A percentile compares a stretch with the other conserved stretches of the same genome.
Evolutionary conservation across 2,888 invertebrate species (phyloP).

Genomic region (Vannuccia rotundouncinata): DNA sequence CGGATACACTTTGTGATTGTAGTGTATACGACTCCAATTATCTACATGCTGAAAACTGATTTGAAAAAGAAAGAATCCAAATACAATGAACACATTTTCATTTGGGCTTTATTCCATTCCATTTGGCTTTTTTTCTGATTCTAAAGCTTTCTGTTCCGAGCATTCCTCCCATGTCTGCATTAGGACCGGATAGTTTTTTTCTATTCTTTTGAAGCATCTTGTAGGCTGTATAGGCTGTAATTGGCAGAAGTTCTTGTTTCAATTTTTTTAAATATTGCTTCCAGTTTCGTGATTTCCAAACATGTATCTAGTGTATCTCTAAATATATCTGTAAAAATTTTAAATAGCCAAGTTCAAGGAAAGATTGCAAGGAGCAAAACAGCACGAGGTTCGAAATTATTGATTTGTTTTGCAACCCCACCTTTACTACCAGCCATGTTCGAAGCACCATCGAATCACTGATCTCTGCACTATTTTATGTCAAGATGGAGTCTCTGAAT

Average conservation of each 20-base stretch:
- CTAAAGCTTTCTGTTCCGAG: not conserved
- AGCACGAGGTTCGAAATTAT: conserved; percentile 19
- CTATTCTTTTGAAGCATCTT: not conserved
- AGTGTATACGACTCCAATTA: too few species aligned
- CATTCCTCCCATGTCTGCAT: not conserved
- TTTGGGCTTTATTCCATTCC: too few species aligned
- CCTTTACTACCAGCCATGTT: conserved; percentile 25
- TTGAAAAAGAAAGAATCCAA: too few species aligned
- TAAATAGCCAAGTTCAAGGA: conserved; percentile 9
- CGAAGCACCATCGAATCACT: conserved; percentile 27
- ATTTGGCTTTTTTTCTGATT: not conserved
- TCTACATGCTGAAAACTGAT: too few species aligned
- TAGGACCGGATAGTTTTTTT: conserved; percentile 6
- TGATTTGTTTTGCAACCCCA: conserved; percentile 30
- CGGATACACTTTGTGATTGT: too few species aligned
- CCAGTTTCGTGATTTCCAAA: not conserved
- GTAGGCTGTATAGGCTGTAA: not conserved
- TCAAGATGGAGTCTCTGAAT: conserved; percentile 17
- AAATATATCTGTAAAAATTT: not conserved
- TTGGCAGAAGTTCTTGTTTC: not conserved
- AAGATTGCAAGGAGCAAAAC: not conserved
- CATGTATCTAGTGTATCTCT: conserved; percentile 15
- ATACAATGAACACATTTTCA: too few species aligned
- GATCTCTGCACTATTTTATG: conserved; percentile 29
- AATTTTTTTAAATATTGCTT: not conserved